Percentiles rank a stretch among this genome's conserved stretches.
Conservation (phyloP, 1,140 invertebrate genomes). For the Brachionus paranguensis region DNA sequence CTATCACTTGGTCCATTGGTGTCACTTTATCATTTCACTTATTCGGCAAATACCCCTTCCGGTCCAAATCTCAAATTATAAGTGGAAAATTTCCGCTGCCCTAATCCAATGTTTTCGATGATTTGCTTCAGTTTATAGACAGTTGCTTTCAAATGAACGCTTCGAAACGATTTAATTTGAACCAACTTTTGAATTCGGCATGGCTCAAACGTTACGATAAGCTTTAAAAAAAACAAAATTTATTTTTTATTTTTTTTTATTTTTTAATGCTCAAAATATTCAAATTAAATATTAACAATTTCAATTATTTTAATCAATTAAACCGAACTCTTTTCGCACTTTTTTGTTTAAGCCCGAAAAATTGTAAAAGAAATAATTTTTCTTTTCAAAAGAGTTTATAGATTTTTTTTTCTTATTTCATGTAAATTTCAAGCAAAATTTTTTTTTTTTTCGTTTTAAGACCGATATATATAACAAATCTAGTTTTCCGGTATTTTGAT, state of each 20-base stretch:
- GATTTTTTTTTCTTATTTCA: neutral
- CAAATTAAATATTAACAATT: neutral
- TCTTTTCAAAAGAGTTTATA: neutral
- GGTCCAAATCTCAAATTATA: slow-evolving; percentile 33
- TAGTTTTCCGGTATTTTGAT: neutral
- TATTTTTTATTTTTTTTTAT: too few species aligned
- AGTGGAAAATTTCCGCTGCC: slow-evolving; percentile 38
- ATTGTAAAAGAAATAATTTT: neutral
- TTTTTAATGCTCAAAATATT: neutral
- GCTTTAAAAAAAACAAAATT: neutral
- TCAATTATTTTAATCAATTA: neutral
- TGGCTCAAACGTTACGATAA: slow-evolving; percentile 35
- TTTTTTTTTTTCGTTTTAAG: neutral
- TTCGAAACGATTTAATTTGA: slow-evolving; percentile 20
- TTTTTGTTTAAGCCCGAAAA: neutral
- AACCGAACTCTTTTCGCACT: neutral
- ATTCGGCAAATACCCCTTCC: slow-evolving; percentile 23
- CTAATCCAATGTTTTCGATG: slow-evolving; percentile 28
- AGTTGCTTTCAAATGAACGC: slow-evolving; percentile 38
- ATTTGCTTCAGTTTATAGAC: slow-evolving; percentile 31
- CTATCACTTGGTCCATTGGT: slow-evolving; percentile 37
- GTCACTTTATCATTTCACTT: slow-evolving; percentile 32
- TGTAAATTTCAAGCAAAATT: neutral
- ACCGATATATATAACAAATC: neutral
- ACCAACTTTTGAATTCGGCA: slow-evolving; percentile 21